A percentile compares a stretch with the other conserved stretches of the same genome.
phyloP scores from a whole-genome alignment of 1,140 invertebrate genomes.

The Mercenaria mercenaria region DNA sequence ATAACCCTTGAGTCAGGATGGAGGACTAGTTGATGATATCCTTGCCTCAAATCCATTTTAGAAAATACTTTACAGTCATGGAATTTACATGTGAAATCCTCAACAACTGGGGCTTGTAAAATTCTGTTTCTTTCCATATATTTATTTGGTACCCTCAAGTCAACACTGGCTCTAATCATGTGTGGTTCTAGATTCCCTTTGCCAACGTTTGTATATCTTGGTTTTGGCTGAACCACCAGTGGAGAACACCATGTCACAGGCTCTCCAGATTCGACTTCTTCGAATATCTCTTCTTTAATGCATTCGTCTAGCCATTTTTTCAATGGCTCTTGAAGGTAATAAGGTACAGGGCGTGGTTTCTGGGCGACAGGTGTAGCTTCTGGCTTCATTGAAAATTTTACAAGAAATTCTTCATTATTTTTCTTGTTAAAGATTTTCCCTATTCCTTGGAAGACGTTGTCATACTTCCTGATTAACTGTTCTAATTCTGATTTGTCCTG shows the following conservation, averaged over 20 bases:
- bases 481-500: too few relatives aligned
- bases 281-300: constrained; percentile 39
- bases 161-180: constrained; percentile 63
- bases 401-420: constrained; percentile 30
- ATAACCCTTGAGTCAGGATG: constrained; percentile 33
- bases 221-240: constrained; percentile 42
- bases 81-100: constrained; percentile 60
- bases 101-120: constrained; percentile 40
- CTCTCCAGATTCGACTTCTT: constrained; percentile 7
- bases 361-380: constrained; percentile 1
- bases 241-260: constrained; percentile 41
- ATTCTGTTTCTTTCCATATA: constrained; percentile 59
- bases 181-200: constrained; percentile 56
- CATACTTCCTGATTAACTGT: not conserved
- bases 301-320: constrained; percentile 23
- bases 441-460: constrained; percentile 4
- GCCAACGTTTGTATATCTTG: constrained; percentile 14
- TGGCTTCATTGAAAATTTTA: constrained; percentile 32
- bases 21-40: constrained; percentile 58
- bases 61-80: constrained; percentile 55
- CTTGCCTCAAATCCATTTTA: constrained; percentile 56
- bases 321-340: constrained; percentile 11
- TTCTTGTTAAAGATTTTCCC: constrained; percentile 2
- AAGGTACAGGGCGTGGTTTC: constrained; percentile 34
- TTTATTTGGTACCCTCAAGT: constrained; percentile 57